phyloP scores from a whole-genome alignment of 1,140 invertebrate genomes.

The Heliconius hermathena region DNA sequence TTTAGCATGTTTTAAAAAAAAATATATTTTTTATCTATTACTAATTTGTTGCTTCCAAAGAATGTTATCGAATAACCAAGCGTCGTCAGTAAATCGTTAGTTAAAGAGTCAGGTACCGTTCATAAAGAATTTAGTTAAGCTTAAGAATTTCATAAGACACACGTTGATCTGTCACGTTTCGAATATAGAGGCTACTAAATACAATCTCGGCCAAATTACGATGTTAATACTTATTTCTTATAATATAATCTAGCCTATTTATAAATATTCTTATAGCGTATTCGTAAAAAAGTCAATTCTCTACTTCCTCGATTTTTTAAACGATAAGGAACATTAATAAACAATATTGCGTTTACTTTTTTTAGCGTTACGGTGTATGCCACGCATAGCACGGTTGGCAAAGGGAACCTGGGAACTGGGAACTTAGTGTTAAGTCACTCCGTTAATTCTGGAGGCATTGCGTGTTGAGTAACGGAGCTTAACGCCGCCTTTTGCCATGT shows the following conservation, averaged over 20 bases:
- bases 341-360: too few species aligned
- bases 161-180: slow-evolving; percentile 28
- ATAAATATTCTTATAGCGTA: not conserved
- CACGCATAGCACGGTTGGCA: too few species aligned
- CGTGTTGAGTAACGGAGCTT: too few species aligned
- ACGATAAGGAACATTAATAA: too few species aligned
- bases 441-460: too few species aligned
- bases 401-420: too few species aligned
- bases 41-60: not conserved
- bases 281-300: not conserved
- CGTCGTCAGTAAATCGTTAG: slow-evolving; percentile 23
- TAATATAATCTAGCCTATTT: not conserved
- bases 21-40: not conserved
- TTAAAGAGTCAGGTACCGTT: slow-evolving; percentile 14
- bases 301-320: not conserved
- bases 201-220: slow-evolving; percentile 26
- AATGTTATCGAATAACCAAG: not conserved
- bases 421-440: too few species aligned
- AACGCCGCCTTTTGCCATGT: too few species aligned
- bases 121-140: slow-evolving; percentile 22
- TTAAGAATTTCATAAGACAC: slow-evolving; percentile 30
- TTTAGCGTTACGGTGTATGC: too few species aligned
- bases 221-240: slow-evolving; percentile 16
- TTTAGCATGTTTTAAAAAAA: too few species aligned
- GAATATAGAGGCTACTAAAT: slow-evolving; percentile 26